phyloP scores from a whole-genome alignment of 2,797 vertebrate genomes.

The Gouania willdenowi region DNA sequence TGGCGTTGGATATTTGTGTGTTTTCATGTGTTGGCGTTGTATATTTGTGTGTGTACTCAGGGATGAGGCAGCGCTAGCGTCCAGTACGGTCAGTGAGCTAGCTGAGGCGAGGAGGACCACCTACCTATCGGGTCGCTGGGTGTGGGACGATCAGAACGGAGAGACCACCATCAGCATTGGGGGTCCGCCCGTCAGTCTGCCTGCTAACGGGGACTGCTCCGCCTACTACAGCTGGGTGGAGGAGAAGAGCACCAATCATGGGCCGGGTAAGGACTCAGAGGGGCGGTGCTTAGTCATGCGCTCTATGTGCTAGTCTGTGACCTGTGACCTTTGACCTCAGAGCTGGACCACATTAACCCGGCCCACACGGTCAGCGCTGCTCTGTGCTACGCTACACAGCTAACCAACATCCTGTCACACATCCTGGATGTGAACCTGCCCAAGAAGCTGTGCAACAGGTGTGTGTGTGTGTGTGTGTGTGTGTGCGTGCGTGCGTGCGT shows the following conservation, averaged over 20 bases:
- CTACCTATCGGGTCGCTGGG: conserved; percentile 94
- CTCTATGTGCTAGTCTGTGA: background rate
- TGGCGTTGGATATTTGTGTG: no score
- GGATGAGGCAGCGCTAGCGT: conserved; percentile 89
- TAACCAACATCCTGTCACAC: conserved; percentile 89
- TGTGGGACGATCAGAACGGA: conserved; percentile 95
- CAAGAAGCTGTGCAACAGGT: conserved; percentile 96
- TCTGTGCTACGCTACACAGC: conserved; percentile 91
- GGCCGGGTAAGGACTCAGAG: conserved; percentile 80
- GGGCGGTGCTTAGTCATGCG: background rate
- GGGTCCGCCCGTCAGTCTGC: conserved; percentile 85
- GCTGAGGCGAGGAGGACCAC: conserved; percentile 93
- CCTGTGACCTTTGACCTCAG: conserved; percentile 52
- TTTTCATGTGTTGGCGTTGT: no score
- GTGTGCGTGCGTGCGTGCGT: no score
- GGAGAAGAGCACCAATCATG: conserved; percentile 90
- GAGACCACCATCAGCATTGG: conserved; percentile 96
- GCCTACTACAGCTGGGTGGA: conserved; percentile 95
- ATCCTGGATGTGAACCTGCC: conserved; percentile 93
- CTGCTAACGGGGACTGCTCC: conserved; percentile 94
- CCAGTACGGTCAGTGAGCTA: conserved; percentile 94
- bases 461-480: background rate
- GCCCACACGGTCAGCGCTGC: conserved; percentile 95
- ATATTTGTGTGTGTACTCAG: no score
- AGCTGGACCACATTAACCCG: conserved; percentile 91